These are phyloP conservation scores for Stichodactyla helianthus DNA, from an alignment of 64 coral and sea anemone genomes.

Conservation along the genomic window DNA sequence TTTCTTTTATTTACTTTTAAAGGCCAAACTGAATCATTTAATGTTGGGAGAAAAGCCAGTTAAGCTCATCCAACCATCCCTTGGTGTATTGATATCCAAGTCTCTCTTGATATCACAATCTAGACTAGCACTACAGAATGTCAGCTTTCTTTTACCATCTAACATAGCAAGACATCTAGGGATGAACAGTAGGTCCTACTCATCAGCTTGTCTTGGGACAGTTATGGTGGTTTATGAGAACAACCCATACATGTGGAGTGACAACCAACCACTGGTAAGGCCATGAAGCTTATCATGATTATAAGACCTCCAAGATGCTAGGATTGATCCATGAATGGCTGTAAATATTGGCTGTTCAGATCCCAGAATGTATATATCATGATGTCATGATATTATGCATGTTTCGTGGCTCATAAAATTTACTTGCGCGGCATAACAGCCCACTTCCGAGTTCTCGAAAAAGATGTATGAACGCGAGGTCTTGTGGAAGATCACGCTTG, in stretches of 20 bases:
- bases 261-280: background rate
- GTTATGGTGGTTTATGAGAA: conserved; percentile 32
- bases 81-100: conserved; percentile 21
- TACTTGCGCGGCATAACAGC: too few species aligned
- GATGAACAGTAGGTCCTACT: background rate
- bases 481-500: too few species aligned
- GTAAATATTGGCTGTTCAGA: too few species aligned
- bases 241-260: conserved; percentile 33
- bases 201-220: conserved; percentile 17
- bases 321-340: too few species aligned
- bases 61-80: background rate
- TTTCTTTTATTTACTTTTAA: background rate
- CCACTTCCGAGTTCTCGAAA: too few species aligned
- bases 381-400: too few species aligned
- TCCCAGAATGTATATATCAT: too few species aligned
- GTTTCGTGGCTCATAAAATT: too few species aligned
- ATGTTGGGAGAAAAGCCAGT: conserved; percentile 34
- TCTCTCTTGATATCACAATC: background rate
- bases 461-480: too few species aligned
- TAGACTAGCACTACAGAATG: background rate
- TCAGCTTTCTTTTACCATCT: conserved; percentile 34
- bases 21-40: conserved; percentile 20
- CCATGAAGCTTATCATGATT: background rate
- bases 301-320: too few species aligned
- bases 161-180: conserved; percentile 31